Evolutionary conservation across 2,797 vertebrate species (phyloP).

Genomic region (Phoxinus dragarum): DNA sequence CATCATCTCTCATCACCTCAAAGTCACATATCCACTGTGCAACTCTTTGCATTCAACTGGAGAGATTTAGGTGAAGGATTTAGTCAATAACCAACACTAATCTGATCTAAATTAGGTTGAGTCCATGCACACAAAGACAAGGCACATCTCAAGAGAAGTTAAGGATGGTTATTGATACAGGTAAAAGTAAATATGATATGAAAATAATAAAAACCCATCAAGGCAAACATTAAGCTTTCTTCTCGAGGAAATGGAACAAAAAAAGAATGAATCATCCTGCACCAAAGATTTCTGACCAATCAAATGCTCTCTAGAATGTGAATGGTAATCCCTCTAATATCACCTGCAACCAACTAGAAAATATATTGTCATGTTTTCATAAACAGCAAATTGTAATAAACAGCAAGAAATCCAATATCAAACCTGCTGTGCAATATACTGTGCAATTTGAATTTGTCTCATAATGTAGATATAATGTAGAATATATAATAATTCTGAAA

Average conservation of each 20-base stretch:
- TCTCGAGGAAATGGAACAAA: too few species aligned
- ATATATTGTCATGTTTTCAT: background rate
- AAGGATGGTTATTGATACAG: background rate
- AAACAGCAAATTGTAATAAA: background rate
- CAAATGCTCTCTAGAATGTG: background rate
- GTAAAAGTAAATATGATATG: background rate
- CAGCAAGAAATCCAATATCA: background rate
- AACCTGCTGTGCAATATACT: background rate
- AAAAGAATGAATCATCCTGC: background rate
- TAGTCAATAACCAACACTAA: background rate
- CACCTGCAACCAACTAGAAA: background rate
- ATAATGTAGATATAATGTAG: background rate
- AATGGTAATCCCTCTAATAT: background rate
- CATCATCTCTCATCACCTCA: constrained; percentile 2
- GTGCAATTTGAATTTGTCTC: background rate
- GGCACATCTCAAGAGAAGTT: background rate
- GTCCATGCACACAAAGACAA: background rate
- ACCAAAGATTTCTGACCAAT: background rate
- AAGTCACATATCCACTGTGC: background rate
- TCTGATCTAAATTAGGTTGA: constrained; percentile 4
- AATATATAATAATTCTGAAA: constrained; percentile 6
- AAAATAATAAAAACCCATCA: background rate
- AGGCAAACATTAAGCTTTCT: too few species aligned
- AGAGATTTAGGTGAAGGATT: constrained; percentile 2
- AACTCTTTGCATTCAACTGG: background rate